Evolutionary conservation across 2,888 invertebrate species (phyloP).

Genomic region (Cerceris ruficornis): DNA sequence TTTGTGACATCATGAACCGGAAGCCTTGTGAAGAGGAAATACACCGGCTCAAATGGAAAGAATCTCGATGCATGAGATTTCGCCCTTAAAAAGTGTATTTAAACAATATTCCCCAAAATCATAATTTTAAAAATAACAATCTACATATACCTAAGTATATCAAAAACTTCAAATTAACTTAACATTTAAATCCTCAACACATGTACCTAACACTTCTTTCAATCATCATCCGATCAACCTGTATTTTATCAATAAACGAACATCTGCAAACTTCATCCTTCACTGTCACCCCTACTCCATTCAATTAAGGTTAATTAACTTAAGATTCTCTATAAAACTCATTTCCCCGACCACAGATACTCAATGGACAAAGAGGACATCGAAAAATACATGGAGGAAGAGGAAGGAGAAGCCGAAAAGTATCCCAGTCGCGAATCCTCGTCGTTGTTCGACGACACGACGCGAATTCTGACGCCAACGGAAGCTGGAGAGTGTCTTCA

Average conservation of each 20-base stretch:
- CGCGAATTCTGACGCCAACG: constrained; percentile 71
- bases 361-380: constrained; percentile 8
- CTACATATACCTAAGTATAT: too few relatives aligned
- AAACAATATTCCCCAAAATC: neutral
- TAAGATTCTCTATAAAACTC: neutral
- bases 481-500: constrained; percentile 81
- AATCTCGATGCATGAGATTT: constrained; percentile 71
- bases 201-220: neutral
- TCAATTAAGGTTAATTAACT: neutral
- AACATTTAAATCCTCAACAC: neutral
- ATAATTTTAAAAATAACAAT: too few relatives aligned
- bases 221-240: neutral
- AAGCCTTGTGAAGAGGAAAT: constrained; percentile 60
- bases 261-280: neutral
- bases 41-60: constrained; percentile 66
- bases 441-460: neutral
- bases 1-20: constrained; percentile 76
- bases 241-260: constrained; percentile 35
- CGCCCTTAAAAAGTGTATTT: too few relatives aligned
- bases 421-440: neutral
- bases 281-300: neutral
- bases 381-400: constrained; percentile 1
- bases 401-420: constrained; percentile 19
- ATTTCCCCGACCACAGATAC: neutral
- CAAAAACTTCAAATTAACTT: neutral